These are phyloP conservation scores for Thripadectes ignobilis DNA, from an alignment of 2,797 vertebrate genomes.

Conservation along the genomic window DNA sequence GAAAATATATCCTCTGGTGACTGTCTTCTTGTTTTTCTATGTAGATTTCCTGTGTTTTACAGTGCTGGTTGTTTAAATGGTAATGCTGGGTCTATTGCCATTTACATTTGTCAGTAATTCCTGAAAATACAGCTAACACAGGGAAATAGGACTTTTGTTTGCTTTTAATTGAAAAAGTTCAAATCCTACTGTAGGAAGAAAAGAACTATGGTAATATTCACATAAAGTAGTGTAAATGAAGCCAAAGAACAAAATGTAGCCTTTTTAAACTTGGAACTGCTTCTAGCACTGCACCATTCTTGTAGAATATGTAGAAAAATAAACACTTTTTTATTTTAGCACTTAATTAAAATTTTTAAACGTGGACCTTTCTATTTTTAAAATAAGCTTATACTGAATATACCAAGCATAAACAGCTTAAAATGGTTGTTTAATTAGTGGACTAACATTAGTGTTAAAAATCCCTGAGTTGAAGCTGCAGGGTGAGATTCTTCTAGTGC, in stretches of 20 bases:
- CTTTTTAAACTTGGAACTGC: background rate
- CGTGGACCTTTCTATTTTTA: rapidly evolving
- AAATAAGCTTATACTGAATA: background rate
- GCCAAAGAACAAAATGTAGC: background rate
- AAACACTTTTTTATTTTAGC: background rate
- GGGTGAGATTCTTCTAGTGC: background rate
- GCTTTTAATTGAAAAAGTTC: background rate
- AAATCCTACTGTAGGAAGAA: background rate
- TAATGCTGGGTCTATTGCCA: background rate
- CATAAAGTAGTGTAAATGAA: background rate
- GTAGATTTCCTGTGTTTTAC: background rate
- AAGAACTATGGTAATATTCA: background rate
- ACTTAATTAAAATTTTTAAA: background rate
- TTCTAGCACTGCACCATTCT: background rate
- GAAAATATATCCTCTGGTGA: background rate
- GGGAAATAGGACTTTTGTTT: background rate
- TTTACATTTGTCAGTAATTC: background rate
- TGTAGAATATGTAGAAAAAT: background rate
- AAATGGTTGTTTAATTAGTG: background rate
- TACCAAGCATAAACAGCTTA: background rate
- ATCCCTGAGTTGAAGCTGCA: background rate
- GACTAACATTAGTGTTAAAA: background rate
- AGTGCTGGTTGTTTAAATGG: background rate
- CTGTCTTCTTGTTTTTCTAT: background rate
- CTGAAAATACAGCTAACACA: background rate